Percentiles rank a stretch among this genome's conserved stretches.
Evolutionary conservation across 2,113 vertebrate genomes (phyloP).

Genomic region (Edolisoma coerulescens): DNA sequence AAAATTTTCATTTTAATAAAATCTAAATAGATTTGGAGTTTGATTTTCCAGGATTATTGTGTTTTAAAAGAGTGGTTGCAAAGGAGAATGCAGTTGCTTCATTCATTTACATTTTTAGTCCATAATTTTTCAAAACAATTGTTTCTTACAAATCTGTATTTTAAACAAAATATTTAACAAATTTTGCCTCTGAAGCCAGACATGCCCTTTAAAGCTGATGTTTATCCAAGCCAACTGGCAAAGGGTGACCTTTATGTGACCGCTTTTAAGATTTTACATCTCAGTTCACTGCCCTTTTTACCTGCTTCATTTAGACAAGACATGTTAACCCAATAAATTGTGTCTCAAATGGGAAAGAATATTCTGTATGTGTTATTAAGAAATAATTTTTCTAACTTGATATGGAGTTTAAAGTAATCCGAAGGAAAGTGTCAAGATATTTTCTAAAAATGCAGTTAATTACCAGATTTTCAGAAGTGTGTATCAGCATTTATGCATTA

Average conservation of each 20-base stretch:
- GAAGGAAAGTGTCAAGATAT: background rate
- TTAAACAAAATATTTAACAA: constrained; percentile 39
- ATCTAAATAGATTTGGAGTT: background rate
- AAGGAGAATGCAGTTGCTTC: constrained; percentile 3
- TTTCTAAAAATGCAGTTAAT: constrained; percentile 17
- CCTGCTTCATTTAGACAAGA: constrained; percentile 52
- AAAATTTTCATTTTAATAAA: background rate
- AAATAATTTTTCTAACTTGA: constrained; percentile 20
- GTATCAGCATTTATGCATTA: constrained; percentile 16
- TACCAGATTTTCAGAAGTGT: constrained; percentile 2
- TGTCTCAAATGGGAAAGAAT: constrained; percentile 15
- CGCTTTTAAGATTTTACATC: constrained; percentile 56
- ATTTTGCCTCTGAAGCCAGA: constrained; percentile 53
- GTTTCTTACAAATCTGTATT: constrained; percentile 24
- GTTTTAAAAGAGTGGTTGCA: background rate
- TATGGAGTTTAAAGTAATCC: constrained; percentile 9
- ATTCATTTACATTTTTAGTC: constrained; percentile 21
- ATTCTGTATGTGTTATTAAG: constrained; percentile 15
- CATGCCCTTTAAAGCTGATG: constrained; percentile 64
- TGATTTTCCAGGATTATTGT: constrained; percentile 28
- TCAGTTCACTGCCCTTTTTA: constrained; percentile 65
- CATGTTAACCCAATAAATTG: constrained; percentile 23
- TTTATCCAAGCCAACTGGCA: constrained; percentile 67
- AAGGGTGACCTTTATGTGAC: constrained; percentile 66
- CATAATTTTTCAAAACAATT: background rate